A percentile compares a stretch with the other conserved stretches of the same genome.
Conservation (phyloP, 2,797 vertebrate genomes). For the Pangasius krempfi region DNA sequence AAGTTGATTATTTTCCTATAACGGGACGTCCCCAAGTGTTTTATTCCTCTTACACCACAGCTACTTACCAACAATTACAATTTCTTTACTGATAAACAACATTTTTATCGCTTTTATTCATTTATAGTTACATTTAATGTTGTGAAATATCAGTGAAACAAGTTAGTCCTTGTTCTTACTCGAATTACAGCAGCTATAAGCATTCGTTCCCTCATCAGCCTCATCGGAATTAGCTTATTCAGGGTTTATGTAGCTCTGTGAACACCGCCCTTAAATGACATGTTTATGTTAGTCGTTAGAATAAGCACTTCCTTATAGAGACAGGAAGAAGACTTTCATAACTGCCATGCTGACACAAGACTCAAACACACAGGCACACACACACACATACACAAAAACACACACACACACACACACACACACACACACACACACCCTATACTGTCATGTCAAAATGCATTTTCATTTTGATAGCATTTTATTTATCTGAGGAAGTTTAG, state of each 20-base stretch:
- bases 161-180: background rate
- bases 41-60: background rate
- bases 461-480: background rate
- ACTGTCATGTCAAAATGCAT: background rate
- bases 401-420: background rate
- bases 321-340: slow-evolving; percentile 18
- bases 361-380: background rate
- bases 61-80: background rate
- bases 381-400: background rate
- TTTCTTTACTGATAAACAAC: background rate
- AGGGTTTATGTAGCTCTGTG: background rate
- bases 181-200: background rate
- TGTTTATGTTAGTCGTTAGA: background rate
- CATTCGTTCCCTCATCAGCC: background rate
- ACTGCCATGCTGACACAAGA: background rate
- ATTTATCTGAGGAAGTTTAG: background rate
- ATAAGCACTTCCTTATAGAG: slow-evolving; percentile 7
- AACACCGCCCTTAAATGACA: background rate
- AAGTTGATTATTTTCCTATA: background rate
- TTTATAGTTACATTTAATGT: background rate
- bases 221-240: background rate
- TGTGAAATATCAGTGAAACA: background rate
- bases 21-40: background rate
- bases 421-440: background rate
- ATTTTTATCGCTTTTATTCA: background rate